phyloP scores from a whole-genome alignment of 2,113 vertebrate genomes.

The Reinhardtius hippoglossoides region DNA sequence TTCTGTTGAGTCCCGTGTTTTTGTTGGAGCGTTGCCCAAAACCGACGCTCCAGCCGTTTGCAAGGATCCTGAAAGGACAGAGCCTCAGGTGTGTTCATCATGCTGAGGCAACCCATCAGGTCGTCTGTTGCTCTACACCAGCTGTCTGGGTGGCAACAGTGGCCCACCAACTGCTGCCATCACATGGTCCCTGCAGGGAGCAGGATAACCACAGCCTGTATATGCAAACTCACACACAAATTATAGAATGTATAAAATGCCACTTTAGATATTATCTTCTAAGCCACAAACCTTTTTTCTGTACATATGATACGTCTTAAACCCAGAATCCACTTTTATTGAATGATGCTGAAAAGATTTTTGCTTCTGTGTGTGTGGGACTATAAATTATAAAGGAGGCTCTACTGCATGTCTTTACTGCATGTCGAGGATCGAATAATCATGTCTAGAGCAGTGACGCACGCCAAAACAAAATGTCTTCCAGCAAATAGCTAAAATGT shows the following conservation, averaged over 20 bases:
- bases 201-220: conserved; percentile 14
- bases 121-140: conserved; percentile 35
- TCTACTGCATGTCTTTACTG: neutral
- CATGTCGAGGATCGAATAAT: conserved; percentile 10
- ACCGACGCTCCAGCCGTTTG: conserved; percentile 51
- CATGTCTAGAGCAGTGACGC: conserved; percentile 3
- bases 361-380: neutral
- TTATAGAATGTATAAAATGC: neutral
- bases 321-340: neutral
- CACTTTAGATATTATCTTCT: neutral
- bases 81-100: conserved; percentile 64
- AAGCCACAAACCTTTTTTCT: neutral
- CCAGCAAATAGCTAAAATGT: neutral
- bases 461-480: conserved; percentile 24
- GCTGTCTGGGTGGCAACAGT: conserved; percentile 66
- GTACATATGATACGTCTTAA: neutral
- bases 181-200: conserved; percentile 12
- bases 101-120: conserved; percentile 44
- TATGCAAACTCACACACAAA: neutral
- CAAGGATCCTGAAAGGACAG: conserved; percentile 29
- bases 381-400: neutral
- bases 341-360: neutral
- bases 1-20: conserved; percentile 67
- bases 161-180: conserved; percentile 45
- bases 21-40: conserved; percentile 61